Conservation (phyloP, 35 echinoderm and acorn worm genomes). For the Ptychodera flava region DNA sequence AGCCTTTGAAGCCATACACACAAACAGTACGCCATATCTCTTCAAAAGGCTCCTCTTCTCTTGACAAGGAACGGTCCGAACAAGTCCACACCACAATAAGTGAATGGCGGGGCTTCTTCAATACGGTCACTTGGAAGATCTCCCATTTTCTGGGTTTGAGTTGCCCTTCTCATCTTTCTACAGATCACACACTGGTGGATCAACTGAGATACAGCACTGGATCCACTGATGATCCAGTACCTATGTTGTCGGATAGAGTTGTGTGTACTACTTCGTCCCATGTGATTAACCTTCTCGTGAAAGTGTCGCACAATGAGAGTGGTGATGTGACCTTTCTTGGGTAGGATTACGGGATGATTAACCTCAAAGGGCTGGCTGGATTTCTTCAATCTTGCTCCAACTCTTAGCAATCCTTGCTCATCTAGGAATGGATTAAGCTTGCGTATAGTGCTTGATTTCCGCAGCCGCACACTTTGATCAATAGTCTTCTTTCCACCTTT, state of each 20-base stretch:
- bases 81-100: slow-evolving; percentile 20
- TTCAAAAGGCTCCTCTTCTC: slow-evolving; percentile 16
- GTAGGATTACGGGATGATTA: slow-evolving; percentile 53
- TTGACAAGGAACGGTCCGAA: slow-evolving; percentile 23
- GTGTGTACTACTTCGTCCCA: slow-evolving; percentile 43
- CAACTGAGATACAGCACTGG: slow-evolving; percentile 38
- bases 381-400: slow-evolving; percentile 47
- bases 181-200: slow-evolving; percentile 36
- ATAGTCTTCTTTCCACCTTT: no score
- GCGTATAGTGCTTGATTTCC: slow-evolving; percentile 27
- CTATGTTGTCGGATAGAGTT: slow-evolving; percentile 51
- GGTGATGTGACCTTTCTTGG: slow-evolving; percentile 54
- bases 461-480: not conserved
- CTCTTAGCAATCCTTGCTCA: slow-evolving; percentile 47
- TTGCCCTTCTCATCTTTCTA: slow-evolving; percentile 8
- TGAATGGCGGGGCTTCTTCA: not conserved
- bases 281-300: slow-evolving; percentile 47
- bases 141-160: slow-evolving; percentile 24
- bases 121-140: slow-evolving; percentile 15
- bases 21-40: slow-evolving; percentile 38
- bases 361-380: slow-evolving; percentile 22
- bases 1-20: slow-evolving; percentile 9
- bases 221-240: slow-evolving; percentile 59
- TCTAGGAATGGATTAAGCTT: slow-evolving; percentile 72
- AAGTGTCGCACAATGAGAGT: slow-evolving; percentile 54